Percentiles rank a stretch among this genome's conserved stretches.
Evolutionary conservation across 2,797 vertebrate species (phyloP).

Genomic region (Arrhamphus sclerolepis): DNA sequence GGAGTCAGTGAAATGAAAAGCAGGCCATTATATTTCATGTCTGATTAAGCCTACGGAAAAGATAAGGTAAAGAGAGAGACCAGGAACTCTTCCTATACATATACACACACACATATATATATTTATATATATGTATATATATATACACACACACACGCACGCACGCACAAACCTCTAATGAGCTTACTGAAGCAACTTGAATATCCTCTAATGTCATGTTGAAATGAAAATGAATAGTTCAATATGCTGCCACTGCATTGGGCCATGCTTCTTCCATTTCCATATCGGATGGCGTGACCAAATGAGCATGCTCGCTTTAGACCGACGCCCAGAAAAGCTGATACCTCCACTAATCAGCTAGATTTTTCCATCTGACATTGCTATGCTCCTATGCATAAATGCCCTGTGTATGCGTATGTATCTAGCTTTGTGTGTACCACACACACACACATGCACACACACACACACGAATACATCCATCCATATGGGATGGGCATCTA

Average conservation of each 20-base stretch:
- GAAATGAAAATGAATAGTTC: slow-evolving; percentile 86
- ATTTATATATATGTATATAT: too few species aligned
- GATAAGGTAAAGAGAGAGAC: slow-evolving; percentile 46
- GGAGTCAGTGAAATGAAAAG: slow-evolving; percentile 68
- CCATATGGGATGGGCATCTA: slow-evolving; percentile 20
- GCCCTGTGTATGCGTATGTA: slow-evolving; percentile 17
- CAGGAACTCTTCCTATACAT: slow-evolving; percentile 47
- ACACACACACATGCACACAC: not conserved
- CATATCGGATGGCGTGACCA: slow-evolving; percentile 85
- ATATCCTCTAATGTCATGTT: slow-evolving; percentile 84
- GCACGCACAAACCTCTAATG: slow-evolving; percentile 63
- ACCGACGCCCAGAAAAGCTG: slow-evolving; percentile 72
- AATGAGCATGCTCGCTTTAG: slow-evolving; percentile 74
- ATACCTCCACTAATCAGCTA: slow-evolving; percentile 80
- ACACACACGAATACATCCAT: not conserved
- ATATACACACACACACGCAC: too few species aligned
- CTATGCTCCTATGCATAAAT: slow-evolving; percentile 36
- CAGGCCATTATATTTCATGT: slow-evolving; percentile 68
- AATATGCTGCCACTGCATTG: slow-evolving; percentile 68
- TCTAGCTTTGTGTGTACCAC: slow-evolving; percentile 15
- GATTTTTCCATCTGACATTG: slow-evolving; percentile 76
- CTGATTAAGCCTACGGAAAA: slow-evolving; percentile 63
- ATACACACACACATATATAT: too few species aligned
- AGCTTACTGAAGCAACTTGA: slow-evolving; percentile 82
- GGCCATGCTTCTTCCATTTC: slow-evolving; percentile 79